Conservation (phyloP, 2,797 vertebrate genomes). For the Ibycter americanus region DNA sequence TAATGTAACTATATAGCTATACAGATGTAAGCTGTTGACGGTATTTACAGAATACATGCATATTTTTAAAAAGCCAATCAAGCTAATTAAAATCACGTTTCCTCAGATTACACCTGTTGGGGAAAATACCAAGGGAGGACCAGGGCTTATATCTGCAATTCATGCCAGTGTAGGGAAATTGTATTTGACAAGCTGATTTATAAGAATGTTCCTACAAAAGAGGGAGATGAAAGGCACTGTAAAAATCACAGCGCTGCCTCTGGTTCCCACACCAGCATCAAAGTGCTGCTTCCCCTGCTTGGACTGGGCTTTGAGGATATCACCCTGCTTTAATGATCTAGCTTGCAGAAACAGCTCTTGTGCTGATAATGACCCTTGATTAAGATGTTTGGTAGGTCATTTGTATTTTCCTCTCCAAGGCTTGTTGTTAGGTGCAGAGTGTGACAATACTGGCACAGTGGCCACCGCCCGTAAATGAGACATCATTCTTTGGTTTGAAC, state of each 20-base stretch:
- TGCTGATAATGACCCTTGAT: background rate
- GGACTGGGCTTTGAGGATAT: background rate
- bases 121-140: background rate
- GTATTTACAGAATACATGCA: background rate
- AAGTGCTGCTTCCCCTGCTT: background rate
- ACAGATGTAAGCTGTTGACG: background rate
- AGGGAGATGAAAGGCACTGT: conserved; percentile 46
- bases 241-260: conserved; percentile 5
- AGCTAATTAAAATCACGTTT: background rate
- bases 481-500: too few species aligned
- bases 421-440: background rate
- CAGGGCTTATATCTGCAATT: background rate
- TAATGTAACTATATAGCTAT: background rate
- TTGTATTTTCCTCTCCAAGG: background rate
- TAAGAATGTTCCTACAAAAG: conserved; percentile 11
- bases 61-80: background rate
- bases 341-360: background rate
- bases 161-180: background rate
- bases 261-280: conserved; percentile 54
- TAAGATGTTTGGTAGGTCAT: background rate
- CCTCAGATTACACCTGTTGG: background rate
- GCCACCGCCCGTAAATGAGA: background rate
- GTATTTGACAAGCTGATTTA: conserved; percentile 1
- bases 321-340: background rate
- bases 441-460: fast-evolving